phyloP scores from a whole-genome alignment of 2,113 vertebrate species.

The Desmodus rotundus region DNA sequence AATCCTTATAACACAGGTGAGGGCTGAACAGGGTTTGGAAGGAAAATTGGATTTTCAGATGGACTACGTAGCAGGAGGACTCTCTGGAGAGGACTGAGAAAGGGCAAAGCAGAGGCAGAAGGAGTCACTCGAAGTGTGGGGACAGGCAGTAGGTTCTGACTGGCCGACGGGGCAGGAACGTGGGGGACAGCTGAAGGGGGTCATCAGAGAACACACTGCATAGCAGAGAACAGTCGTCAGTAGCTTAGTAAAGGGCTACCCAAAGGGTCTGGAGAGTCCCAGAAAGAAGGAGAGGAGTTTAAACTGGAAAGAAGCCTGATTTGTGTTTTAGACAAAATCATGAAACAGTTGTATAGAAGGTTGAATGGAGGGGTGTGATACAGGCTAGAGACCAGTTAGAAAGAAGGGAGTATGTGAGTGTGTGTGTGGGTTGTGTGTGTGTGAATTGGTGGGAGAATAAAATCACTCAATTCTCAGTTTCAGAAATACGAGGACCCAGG shows the following conservation, averaged over 20 bases:
- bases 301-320: neutral
- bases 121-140: rapidly evolving
- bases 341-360: neutral
- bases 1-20: neutral
- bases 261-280: neutral
- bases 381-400: neutral
- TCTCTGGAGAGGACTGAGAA: neutral
- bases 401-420: neutral
- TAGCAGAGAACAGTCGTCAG: too few relatives aligned
- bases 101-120: neutral
- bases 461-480: neutral
- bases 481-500: neutral
- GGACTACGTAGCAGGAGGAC: neutral
- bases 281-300: neutral
- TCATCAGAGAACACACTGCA: neutral
- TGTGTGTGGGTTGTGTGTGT: neutral
- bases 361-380: neutral
- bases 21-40: neutral
- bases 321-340: neutral
- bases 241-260: neutral
- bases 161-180: neutral
- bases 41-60: rapidly evolving
- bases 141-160: neutral
- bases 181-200: neutral
- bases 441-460: neutral